Percentiles rank a stretch among this genome's conserved stretches.
Conservation (phyloP, 2,797 vertebrate species). For the Clarias pachynema region DNA sequence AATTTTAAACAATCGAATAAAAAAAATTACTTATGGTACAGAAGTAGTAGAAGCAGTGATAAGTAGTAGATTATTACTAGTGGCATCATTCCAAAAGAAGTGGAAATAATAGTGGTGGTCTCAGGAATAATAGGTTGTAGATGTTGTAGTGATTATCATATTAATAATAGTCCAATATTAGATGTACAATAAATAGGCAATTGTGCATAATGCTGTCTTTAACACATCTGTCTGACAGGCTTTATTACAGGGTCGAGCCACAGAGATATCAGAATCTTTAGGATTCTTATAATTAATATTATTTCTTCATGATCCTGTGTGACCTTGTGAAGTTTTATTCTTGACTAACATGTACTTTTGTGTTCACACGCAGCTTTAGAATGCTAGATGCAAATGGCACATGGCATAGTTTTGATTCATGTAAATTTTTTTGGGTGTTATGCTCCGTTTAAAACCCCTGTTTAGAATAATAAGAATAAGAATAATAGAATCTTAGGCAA, state of each 20-base stretch:
- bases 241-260: not conserved
- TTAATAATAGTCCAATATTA: not conserved
- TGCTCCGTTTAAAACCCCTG: not conserved
- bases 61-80: not conserved
- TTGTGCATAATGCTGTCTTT: not conserved
- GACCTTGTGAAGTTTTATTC: conserved; percentile 13
- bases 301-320: not conserved
- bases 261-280: conserved; percentile 1
- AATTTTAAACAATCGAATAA: not conserved
- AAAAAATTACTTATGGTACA: not conserved
- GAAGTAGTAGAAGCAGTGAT: too few species aligned
- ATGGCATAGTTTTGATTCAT: conserved; percentile 2
- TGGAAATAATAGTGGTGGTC: not conserved
- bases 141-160: not conserved
- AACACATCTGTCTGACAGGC: conserved; percentile 4
- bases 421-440: not conserved
- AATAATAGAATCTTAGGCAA: conserved; percentile 5
- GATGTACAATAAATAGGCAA: not conserved
- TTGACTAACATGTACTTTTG: not conserved
- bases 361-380: not conserved
- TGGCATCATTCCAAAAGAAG: not conserved
- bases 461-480: not conserved
- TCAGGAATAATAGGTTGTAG: not conserved
- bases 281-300: conserved; percentile 18
- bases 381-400: not conserved